phyloP scores from a whole-genome alignment of 2,113 vertebrate species.

The Alaudala cheleensis region DNA sequence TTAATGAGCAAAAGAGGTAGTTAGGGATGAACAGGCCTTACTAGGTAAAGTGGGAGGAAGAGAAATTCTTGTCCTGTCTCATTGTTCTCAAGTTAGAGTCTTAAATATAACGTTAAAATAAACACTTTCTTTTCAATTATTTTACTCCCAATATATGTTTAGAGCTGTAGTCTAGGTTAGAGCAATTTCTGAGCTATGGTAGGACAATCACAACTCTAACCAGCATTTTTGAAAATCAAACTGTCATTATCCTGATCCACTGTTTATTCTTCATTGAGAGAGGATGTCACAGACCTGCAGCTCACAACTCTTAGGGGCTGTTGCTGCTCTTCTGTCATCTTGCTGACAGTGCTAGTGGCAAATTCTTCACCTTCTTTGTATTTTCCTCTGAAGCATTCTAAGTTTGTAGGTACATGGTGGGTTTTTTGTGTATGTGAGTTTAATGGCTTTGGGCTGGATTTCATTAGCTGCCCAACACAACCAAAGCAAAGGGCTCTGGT shows the following conservation, averaged over 20 bases:
- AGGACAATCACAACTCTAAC: background rate
- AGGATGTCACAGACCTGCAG: background rate
- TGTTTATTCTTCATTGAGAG: background rate
- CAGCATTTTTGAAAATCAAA: background rate
- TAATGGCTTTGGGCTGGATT: background rate
- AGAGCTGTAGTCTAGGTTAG: background rate
- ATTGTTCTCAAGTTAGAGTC: accelerated
- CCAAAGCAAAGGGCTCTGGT: background rate
- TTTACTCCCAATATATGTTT: accelerated
- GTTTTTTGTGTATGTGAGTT: accelerated
- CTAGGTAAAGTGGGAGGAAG: accelerated
- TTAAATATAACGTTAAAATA: background rate
- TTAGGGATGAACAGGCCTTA: background rate
- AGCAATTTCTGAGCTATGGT: background rate
- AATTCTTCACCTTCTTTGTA: background rate
- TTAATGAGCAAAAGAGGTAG: background rate
- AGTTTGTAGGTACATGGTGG: too few relatives aligned
- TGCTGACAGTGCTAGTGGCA: background rate
- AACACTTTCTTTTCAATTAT: background rate
- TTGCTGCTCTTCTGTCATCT: background rate
- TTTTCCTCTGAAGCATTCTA: background rate
- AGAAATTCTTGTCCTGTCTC: background rate
- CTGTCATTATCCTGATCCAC: accelerated
- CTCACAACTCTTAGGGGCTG: background rate
- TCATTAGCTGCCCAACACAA: background rate